Conservation (phyloP, 2,888 invertebrate genomes). For the Acleris cristana region DNA sequence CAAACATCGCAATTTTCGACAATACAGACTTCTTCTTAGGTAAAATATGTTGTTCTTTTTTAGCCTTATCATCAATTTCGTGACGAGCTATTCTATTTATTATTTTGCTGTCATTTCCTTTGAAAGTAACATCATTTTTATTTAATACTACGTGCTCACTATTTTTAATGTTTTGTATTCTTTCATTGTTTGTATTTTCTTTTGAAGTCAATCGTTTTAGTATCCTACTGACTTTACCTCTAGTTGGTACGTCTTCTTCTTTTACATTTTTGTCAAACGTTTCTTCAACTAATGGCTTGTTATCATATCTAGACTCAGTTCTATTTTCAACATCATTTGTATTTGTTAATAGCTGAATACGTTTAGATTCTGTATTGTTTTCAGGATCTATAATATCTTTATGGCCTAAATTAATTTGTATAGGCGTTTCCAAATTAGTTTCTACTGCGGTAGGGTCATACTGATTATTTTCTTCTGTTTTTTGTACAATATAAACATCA, state of each 20-base stretch:
- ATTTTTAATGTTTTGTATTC: conserved; percentile 38
- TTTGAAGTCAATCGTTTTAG: conserved; percentile 49
- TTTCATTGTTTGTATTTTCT: conserved; percentile 36
- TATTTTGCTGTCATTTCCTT: conserved; percentile 25
- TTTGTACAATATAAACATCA: conserved; percentile 19
- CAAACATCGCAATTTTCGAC: conserved; percentile 73
- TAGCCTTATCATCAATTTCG: conserved; percentile 41
- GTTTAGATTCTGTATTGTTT: conserved; percentile 15
- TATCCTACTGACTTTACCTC: conserved; percentile 61
- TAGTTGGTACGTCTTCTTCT: conserved; percentile 51
- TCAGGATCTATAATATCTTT: conserved; percentile 7
- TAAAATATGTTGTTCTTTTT: conserved; percentile 46
- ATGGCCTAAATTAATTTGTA: background rate
- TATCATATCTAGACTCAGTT: conserved; percentile 33
- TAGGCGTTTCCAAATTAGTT: background rate
- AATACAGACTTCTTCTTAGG: conserved; percentile 61
- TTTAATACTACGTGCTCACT: conserved; percentile 18
- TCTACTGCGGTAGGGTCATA: background rate
- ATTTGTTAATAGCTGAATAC: conserved; percentile 12
- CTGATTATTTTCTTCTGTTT: background rate
- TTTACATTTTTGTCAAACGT: conserved; percentile 39
- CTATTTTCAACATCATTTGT: conserved; percentile 27
- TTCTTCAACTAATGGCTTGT: conserved; percentile 32
- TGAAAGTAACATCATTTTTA: background rate
- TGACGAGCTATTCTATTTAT: conserved; percentile 38